Evolutionary conservation across 2,113 vertebrate genomes (phyloP), one percentile per base, ranked within the genome.

Genomic region (Chloropsis cyanopogon): DNA sequence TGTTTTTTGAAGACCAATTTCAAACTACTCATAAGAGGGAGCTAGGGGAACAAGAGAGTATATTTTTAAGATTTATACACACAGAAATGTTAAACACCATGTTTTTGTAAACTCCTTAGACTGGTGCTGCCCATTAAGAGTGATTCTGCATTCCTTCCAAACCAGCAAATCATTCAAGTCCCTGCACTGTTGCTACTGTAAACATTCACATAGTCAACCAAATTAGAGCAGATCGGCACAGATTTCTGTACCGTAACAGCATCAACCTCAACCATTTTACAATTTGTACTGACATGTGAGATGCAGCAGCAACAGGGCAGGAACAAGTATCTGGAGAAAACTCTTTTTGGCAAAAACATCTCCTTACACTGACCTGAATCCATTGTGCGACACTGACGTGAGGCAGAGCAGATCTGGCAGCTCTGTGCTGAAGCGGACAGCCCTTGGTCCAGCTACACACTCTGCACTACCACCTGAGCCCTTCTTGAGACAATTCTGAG

Each of bases 381-480:
- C 59, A 52, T 10, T 0, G 0, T 41, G 41, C 61, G 60, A 7
- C 1, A 6, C 25, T 65, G 75, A 68, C 31, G 29, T n/a, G 22
- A 72, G 29, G 56, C 31, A 73, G 18, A 14, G 37, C 69, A 77
- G 23, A 73, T 24, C 26, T 84, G 85, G 42, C 24, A 82, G 60
- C 37, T 64, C n/a, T 49, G 12, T 42, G 54, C 91, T 37, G 70
- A 85, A 49, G 65, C 0, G 0, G 26, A 49, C 0, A 0, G 28
- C 47, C 33, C 44, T 37, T 63, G 50, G 54, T 56, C 50, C 59
- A 83, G 44, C 20, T 47, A 77, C 44, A 37, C 7, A 11, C 64
- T 59, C 79, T 92, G 56, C 44, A 42, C 64, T 64, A 82, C 44
- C 66, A 57, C 52, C 21, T 33, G 50, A 72, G 26, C 50, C 53